These are phyloP conservation scores for Conchocele bisecta DNA, from an alignment of 2,888 invertebrate species.

Conservation along the genomic window DNA sequence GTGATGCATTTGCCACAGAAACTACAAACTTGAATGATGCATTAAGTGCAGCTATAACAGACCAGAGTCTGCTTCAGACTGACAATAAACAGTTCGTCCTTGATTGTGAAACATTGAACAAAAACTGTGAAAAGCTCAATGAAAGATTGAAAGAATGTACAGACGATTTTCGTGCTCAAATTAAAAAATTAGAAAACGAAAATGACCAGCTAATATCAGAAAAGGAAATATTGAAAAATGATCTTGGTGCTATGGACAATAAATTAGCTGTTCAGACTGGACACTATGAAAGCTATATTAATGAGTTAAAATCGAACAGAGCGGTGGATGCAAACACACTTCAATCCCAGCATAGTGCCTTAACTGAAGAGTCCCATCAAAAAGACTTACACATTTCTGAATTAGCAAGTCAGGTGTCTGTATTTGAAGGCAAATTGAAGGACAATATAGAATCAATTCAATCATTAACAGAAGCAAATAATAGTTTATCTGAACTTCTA, in stretches of 20 bases:
- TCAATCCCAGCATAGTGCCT: slow-evolving; percentile 59
- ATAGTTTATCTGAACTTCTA: slow-evolving; percentile 45
- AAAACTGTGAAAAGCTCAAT: no score
- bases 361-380: slow-evolving; percentile 60
- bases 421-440: slow-evolving; percentile 52
- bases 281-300: slow-evolving; percentile 67
- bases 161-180: no score
- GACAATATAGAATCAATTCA: slow-evolving; percentile 59
- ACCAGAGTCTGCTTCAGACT: no score
- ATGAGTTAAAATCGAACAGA: slow-evolving; percentile 60
- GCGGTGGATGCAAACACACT: slow-evolving; percentile 60
- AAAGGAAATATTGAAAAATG: slow-evolving; percentile 30
- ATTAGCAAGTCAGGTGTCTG: slow-evolving; percentile 52
- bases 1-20: slow-evolving; percentile 36
- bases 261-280: slow-evolving; percentile 55
- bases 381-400: slow-evolving; percentile 67
- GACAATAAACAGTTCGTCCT: no score
- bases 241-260: slow-evolving; percentile 27
- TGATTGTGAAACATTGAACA: no score
- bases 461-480: slow-evolving; percentile 53
- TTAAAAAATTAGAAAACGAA: slow-evolving; percentile 1
- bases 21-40: background rate
- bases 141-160: no score
- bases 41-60: no score
- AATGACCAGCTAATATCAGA: background rate